Evolutionary conservation across 2,888 invertebrate genomes (phyloP), one percentile per base, ranked within the genome.

Genomic region (Nasonovia ribisnigri): DNA sequence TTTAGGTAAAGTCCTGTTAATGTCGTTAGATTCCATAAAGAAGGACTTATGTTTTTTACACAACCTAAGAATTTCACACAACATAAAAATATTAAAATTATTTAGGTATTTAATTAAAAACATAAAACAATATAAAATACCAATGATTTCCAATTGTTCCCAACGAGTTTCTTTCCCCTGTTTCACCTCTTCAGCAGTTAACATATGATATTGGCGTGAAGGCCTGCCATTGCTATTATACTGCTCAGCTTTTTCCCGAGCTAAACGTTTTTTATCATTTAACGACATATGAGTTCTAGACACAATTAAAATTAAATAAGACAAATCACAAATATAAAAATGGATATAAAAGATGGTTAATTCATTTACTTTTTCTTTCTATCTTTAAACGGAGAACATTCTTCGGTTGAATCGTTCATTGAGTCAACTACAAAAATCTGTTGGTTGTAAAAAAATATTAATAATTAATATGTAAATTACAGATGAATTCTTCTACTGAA

Each of bases 1-100:
- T 99, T 99, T 95, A 99, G 97, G 96, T 99, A 99, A 95, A 99
- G 97, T 95, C 98, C 98, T 94, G 99, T 99, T 95, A 99, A 97
- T 96, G 99, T 98, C 95, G 97, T 97, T 96, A 99, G 97, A 96
- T 98, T 97, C 97, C 99, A 99, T 95, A 99, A 96, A 95, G 97
- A 97, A 67, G 98, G 98, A 96, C 99, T 98, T 95, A 99, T 96
- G 96, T 99, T 99, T 95, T 98, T 97, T 95, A 99, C 98, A 96
- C 97, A 98, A 96, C 99, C 99, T 98, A 97, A 88, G 95, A 95
- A 94, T 92, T 94, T 94, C 94, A 94, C 24, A 89, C 46, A 67
- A 88, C 88, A 60, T 88, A 54, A 92, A 51, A 86, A 87, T 48
- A 24, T 29, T 46, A 48, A 36, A 29, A 29, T n/a, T 5, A 57